Conservation (phyloP, 2,113 vertebrate species). For the Cyphomyrus plagiostoma region DNA sequence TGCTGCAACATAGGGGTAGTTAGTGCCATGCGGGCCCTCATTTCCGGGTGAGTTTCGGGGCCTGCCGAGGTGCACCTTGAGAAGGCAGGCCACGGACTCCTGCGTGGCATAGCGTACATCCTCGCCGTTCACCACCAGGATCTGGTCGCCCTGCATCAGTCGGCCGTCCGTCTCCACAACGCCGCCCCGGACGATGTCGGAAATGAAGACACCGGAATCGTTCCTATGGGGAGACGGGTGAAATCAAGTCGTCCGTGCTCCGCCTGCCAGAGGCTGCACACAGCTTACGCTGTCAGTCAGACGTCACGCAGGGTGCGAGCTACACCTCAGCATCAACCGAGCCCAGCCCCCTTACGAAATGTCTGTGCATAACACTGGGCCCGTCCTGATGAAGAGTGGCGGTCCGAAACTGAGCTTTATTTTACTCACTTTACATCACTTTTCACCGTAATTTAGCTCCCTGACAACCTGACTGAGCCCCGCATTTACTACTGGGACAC, state of each 20-base stretch:
- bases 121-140: slow-evolving; percentile 83
- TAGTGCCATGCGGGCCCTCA: neutral
- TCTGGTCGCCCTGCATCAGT: slow-evolving; percentile 91
- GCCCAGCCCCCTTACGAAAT: neutral
- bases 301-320: neutral
- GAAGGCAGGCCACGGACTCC: slow-evolving; percentile 82
- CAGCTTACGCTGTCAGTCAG: neutral
- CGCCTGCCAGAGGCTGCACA: neutral
- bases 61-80: slow-evolving; percentile 68
- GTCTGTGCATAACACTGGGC: neutral
- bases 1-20: slow-evolving; percentile 57
- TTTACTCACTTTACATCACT: neutral
- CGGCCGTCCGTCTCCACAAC: slow-evolving; percentile 78
- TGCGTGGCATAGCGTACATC: slow-evolving; percentile 85
- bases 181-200: slow-evolving; percentile 90
- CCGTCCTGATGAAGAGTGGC: neutral
- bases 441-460: neutral
- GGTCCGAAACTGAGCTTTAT: neutral
- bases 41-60: neutral
- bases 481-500: neutral
- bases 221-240: slow-evolving; percentile 62
- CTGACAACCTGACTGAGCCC: neutral
- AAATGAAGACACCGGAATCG: slow-evolving; percentile 91
- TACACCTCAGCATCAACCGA: neutral
- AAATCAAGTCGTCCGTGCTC: neutral